Conservation (phyloP, 2,797 vertebrate genomes). For the Bryconaethiops microstoma region DNA sequence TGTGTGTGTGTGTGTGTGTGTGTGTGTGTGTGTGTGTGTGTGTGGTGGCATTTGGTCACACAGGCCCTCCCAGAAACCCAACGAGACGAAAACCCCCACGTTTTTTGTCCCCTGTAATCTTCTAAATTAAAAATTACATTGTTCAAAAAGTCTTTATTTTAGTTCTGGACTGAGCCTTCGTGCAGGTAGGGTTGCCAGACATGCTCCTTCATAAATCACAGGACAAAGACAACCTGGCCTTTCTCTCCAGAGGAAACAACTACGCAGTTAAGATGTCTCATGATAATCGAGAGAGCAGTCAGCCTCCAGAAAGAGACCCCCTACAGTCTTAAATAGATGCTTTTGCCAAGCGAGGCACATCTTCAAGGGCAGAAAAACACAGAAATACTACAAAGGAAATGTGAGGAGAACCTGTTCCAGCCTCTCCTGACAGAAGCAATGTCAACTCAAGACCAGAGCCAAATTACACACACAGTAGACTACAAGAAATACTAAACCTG, state of each 20-base stretch:
- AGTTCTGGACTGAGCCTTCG: background rate
- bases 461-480: background rate
- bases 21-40: background rate
- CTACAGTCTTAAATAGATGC: constrained; percentile 56
- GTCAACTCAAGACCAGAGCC: background rate
- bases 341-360: constrained; percentile 31
- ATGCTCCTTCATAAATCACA: constrained; percentile 53
- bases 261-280: constrained; percentile 50
- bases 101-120: constrained; percentile 4
- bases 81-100: background rate
- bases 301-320: constrained; percentile 48
- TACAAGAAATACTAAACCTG: background rate
- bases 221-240: constrained; percentile 33
- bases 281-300: constrained; percentile 60
- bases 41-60: background rate
- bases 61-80: background rate
- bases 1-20: background rate
- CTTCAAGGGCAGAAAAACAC: constrained; percentile 46
- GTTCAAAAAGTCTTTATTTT: background rate
- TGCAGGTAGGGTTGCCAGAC: constrained; percentile 33
- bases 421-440: background rate
- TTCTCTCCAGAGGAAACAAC: constrained; percentile 48
- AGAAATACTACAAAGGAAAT: background rate
- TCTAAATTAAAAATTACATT: too few species aligned
- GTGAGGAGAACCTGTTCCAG: background rate